phyloP scores from a whole-genome alignment of 1,140 invertebrate genomes.

The Ostrea edulis region DNA sequence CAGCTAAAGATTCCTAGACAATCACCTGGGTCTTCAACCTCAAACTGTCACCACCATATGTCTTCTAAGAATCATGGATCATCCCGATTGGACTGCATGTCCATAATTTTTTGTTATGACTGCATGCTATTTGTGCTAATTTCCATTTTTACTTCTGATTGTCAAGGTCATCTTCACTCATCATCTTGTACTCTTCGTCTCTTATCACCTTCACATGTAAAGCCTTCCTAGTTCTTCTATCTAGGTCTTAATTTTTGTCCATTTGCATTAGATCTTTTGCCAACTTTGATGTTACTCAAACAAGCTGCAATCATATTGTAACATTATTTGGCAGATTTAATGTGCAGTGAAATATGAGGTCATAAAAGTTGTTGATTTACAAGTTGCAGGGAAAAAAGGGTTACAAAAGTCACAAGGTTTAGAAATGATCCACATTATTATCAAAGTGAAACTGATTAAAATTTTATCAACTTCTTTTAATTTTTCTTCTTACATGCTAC shows the following conservation, averaged over 20 bases:
- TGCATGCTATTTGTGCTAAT: neutral
- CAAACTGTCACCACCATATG: neutral
- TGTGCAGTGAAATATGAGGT: conserved; percentile 15
- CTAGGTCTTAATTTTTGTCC: neutral
- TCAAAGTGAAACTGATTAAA: neutral
- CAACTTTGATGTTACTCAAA: neutral
- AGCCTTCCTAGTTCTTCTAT: neutral
- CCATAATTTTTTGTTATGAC: neutral
- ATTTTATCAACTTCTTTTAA: neutral
- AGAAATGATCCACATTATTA: neutral
- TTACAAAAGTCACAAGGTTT: neutral
- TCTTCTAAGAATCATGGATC: neutral
- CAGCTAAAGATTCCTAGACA: neutral
- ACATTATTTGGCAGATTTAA: neutral
- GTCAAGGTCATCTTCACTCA: conserved; percentile 8
- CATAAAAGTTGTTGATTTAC: neutral
- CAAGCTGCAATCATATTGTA: conserved; percentile 21
- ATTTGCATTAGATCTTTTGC: neutral
- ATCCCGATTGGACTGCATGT: neutral
- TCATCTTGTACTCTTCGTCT: neutral
- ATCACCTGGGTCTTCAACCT: neutral
- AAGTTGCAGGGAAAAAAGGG: neutral
- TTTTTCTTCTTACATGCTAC: too few relatives aligned
- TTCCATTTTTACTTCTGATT: neutral
- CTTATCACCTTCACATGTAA: conserved; percentile 3